Conservation (phyloP, 2,113 vertebrate species). For the Silurus glanis region DNA sequence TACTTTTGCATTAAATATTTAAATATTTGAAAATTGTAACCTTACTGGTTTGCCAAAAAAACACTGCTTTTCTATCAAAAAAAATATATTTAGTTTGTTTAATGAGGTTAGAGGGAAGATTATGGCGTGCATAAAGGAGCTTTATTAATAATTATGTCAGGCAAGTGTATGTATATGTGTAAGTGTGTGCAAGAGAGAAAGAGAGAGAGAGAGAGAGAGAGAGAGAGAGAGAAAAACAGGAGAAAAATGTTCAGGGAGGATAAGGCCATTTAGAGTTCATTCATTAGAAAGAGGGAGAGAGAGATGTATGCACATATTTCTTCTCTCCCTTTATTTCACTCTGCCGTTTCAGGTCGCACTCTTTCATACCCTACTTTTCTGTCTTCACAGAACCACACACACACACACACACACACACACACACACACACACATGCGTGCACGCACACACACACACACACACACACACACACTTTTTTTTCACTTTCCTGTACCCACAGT, state of each 20-base stretch:
- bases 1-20: no score
- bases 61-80: not conserved
- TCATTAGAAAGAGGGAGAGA: slow-evolving; percentile 12
- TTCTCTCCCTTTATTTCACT: not conserved
- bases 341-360: not conserved
- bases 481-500: not conserved
- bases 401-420: not conserved
- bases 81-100: not conserved
- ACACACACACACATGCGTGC: not conserved
- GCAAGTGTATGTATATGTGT: not conserved
- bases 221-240: not conserved
- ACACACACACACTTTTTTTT: not conserved
- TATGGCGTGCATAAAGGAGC: not conserved
- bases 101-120: not conserved
- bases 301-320: not conserved
- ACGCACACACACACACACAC: not conserved
- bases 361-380: not conserved
- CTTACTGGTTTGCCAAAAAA: not conserved
- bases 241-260: slow-evolving; percentile 28
- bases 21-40: no score
- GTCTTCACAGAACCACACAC: not conserved
- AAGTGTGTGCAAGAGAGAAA: not conserved
- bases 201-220: no score
- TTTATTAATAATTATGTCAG: not conserved
- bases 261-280: slow-evolving; percentile 19